These are phyloP conservation scores for Hycleus cichorii DNA, from an alignment of 1,140 invertebrate species.

Conservation along the genomic window DNA sequence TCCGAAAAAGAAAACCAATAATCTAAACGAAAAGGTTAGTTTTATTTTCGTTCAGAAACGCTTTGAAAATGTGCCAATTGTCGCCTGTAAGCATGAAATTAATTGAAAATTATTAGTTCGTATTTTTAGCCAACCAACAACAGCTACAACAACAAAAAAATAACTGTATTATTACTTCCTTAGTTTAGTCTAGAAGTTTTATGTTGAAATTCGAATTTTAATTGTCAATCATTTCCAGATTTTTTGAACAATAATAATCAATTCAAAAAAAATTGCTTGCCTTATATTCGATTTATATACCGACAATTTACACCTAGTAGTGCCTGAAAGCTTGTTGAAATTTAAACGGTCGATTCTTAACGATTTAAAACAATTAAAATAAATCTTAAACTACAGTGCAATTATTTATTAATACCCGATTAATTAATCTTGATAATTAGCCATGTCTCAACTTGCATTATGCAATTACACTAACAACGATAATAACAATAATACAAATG, in stretches of 20 bases:
- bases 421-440: background rate
- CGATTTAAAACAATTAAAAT: too few relatives aligned
- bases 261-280: constrained; percentile 13
- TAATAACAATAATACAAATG: constrained; percentile 58
- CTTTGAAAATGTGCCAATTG: constrained; percentile 5
- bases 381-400: constrained; percentile 1
- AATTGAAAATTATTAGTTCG: background rate
- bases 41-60: too few relatives aligned
- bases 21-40: too few relatives aligned
- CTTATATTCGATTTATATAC: constrained; percentile 12
- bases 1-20: too few relatives aligned
- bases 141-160: background rate
- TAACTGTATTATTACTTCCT: background rate
- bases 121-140: background rate
- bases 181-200: background rate
- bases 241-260: background rate
- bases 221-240: constrained; percentile 1
- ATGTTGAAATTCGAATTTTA: background rate
- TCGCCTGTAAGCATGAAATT: background rate
- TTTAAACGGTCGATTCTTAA: background rate
- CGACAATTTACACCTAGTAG: constrained; percentile 12
- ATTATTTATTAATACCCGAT: background rate
- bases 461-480: constrained; percentile 50
- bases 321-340: constrained; percentile 19
- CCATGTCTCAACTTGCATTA: constrained; percentile 43